These are phyloP conservation scores for Dendrophyllia cribrosa DNA, from an alignment of 64 coral and sea anemone genomes.

Conservation along the genomic window DNA sequence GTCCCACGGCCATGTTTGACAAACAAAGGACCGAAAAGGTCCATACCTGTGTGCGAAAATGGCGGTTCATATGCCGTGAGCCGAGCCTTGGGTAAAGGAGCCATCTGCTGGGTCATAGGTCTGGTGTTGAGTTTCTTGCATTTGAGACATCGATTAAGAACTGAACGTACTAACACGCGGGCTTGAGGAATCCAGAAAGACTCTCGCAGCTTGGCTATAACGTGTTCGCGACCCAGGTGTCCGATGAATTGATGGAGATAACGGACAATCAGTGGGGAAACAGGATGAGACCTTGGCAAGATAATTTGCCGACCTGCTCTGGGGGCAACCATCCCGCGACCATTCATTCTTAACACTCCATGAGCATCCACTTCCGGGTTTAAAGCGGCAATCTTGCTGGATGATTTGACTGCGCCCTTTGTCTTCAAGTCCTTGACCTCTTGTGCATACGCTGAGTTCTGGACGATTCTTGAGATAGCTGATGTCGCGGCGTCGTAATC, in stretches of 20 bases:
- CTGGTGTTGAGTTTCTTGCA: conserved; percentile 31
- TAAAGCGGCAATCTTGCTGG: conserved; percentile 9
- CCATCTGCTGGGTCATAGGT: conserved; percentile 56
- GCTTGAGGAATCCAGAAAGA: conserved; percentile 47
- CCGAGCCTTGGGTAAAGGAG: too few relatives aligned
- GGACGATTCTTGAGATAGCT: neutral
- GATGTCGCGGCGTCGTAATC: neutral
- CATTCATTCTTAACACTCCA: neutral
- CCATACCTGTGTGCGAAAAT: too few relatives aligned
- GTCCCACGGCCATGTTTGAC: too few relatives aligned
- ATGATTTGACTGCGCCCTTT: neutral
- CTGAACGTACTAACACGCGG: conserved; percentile 30
- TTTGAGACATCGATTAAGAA: conserved; percentile 15
- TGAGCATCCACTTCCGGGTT: neutral
- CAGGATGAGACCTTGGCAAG: neutral
- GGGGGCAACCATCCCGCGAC: neutral
- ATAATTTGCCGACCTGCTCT: neutral
- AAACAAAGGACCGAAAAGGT: too few relatives aligned
- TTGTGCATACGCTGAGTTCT: neutral
- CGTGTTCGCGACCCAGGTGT: too few relatives aligned
- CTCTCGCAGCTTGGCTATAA: conserved; percentile 50
- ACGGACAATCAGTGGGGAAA: neutral
- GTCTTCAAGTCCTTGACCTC: conserved; percentile 29
- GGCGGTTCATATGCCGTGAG: too few relatives aligned
- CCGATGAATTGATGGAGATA: conserved; percentile 13